Evolutionary conservation across 1,140 invertebrate genomes (phyloP), one percentile per base, ranked within the genome.

Genomic region (Anoplophora glabripennis): DNA sequence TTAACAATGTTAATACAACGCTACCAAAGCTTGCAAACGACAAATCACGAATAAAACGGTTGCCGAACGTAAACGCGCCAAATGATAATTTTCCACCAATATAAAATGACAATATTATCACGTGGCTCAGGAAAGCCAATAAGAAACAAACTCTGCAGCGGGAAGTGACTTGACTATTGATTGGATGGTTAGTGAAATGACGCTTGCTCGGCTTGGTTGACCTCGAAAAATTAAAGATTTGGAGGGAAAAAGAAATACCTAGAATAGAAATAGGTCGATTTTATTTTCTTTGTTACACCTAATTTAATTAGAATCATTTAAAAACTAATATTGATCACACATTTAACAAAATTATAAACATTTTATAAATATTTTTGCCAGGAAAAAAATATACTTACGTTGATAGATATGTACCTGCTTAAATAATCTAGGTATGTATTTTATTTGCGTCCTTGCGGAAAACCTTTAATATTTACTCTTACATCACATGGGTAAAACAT

Each of bases 1-100:
- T 57, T 61, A 18, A 46, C 21, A 36, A 45, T 51, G 34, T 42
- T 36, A 56, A 52, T 60, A 46, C 18, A 57, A 53, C 46, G 35
- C 54, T 41, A 42, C 56, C 35, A 58, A 55, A 49, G 11, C 44
- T 36, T 36, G 56, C 41, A 47, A 57, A 44, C 57, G 52, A 61
- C 53, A 55, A 64, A 51, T 63, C 53, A 49, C 34, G 53, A 59
- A 54, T 58, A 33, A 49, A 11, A 46, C 52, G 57, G 57, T 66
- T 64, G 55, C 36, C 51, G 15, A 42, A 65, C 54, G 41, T 56
- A 52, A 63, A 53, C 63, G 47, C 68, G 68, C 66, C 66, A 70
- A 70, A 70, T 49, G 62, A 63, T 55, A 51, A 63, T 53, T 52
- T 46, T 45, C 11, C 12, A 33, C 48, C 44, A 57, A 49, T 61